Evolutionary conservation across 2,797 vertebrate species (phyloP).

Genomic region (Phalloptychus januarius): DNA sequence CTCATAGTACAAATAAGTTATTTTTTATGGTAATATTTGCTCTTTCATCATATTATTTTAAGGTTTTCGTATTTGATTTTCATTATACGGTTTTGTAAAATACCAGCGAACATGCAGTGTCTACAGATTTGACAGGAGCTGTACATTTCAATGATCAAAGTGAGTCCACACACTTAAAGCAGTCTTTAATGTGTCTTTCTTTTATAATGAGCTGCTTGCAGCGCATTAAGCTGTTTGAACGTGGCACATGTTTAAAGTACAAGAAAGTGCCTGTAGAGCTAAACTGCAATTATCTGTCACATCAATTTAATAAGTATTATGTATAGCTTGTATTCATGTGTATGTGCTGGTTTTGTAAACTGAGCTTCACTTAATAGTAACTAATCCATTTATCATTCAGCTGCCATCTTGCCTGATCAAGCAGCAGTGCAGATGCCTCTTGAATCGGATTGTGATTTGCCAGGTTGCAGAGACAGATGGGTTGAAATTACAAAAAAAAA

Average conservation of each 20-base stretch:
- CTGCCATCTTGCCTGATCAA: constrained; percentile 10
- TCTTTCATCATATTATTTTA: not conserved
- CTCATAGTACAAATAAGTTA: not conserved
- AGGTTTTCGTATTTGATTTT: not conserved
- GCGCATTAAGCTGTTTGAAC: constrained; percentile 13
- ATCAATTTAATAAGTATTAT: constrained; percentile 3
- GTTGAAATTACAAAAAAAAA: constrained; percentile 2
- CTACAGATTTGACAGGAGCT: constrained; percentile 1
- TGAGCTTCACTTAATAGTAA: not conserved
- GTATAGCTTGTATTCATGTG: not conserved
- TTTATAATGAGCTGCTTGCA: constrained; percentile 13
- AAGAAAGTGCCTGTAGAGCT: constrained; percentile 8
- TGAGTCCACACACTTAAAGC: constrained; percentile 4
- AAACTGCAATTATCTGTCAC: constrained; percentile 16
- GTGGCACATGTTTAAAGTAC: constrained; percentile 11
- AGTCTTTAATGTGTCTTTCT: constrained; percentile 4
- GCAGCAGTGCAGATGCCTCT: constrained; percentile 13
- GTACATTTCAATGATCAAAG: constrained; percentile 20
- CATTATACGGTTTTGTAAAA: constrained; percentile 1
- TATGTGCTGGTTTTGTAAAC: not conserved
- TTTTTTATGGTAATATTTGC: not conserved
- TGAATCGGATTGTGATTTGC: constrained; percentile 5
- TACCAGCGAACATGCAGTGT: not conserved
- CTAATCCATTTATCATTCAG: constrained; percentile 15
- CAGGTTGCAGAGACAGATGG: constrained; percentile 16